phyloP scores from a whole-genome alignment of 2,888 invertebrate species.

The Phyllotreta striolata region DNA sequence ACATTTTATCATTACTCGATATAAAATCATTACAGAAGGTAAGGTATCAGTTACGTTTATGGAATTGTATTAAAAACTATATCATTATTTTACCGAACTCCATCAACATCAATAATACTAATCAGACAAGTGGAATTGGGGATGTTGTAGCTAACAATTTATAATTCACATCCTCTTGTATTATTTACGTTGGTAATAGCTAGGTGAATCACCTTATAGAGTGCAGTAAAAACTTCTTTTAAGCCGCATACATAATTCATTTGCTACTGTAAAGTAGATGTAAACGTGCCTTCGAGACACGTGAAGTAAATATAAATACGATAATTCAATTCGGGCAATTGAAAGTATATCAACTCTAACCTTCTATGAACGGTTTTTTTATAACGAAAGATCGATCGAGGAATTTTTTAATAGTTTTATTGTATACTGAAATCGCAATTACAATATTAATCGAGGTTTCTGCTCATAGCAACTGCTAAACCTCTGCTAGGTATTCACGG shows the following conservation, averaged over 20 bases:
- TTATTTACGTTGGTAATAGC: conserved; percentile 7
- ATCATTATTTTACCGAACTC: too few relatives aligned
- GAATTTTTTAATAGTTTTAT: conserved; percentile 17
- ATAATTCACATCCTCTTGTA: too few relatives aligned
- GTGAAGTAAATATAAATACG: conserved; percentile 23
- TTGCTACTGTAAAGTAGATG: conserved; percentile 27
- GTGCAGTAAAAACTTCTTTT: conserved; percentile 9
- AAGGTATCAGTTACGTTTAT: too few relatives aligned
- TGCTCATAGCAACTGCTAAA: neutral
- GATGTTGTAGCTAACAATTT: too few relatives aligned
- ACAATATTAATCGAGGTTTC: neutral
- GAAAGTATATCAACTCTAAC: conserved; percentile 31
- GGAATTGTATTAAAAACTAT: too few relatives aligned
- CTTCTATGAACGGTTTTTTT: conserved; percentile 20
- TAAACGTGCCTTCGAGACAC: conserved; percentile 25
- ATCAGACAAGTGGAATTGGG: too few relatives aligned
- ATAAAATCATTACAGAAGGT: too few relatives aligned
- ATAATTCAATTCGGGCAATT: conserved; percentile 23
- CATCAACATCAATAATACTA: too few relatives aligned
- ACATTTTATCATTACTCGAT: too few relatives aligned
- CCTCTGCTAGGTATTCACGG: too few relatives aligned
- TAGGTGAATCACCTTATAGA: conserved; percentile 16
- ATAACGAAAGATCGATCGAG: conserved; percentile 18
- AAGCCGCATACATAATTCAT: conserved; percentile 26
- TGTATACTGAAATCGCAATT: neutral